These are phyloP conservation scores for Corydoras maculifer DNA, from an alignment of 2,113 vertebrate genomes.

Conservation along the genomic window DNA sequence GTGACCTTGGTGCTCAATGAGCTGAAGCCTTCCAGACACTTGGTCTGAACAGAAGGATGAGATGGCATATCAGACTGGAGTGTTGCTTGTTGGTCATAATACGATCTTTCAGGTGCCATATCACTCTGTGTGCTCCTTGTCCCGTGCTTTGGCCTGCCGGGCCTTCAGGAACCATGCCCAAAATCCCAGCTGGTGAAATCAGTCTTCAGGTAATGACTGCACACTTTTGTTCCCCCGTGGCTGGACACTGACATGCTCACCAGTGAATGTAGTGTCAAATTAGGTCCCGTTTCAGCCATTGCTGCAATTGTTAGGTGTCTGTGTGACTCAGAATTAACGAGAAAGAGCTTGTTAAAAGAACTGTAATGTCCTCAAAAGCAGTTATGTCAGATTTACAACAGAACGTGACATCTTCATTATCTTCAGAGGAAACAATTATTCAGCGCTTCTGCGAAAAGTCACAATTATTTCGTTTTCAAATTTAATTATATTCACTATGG, in stretches of 20 bases:
- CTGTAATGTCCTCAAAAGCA: slow-evolving; percentile 23
- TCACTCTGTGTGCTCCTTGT: slow-evolving; percentile 27
- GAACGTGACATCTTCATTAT: slow-evolving; percentile 23
- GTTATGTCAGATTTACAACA: slow-evolving; percentile 8
- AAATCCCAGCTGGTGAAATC: slow-evolving; percentile 29
- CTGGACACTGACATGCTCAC: not conserved
- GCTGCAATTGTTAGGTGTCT: slow-evolving; percentile 26
- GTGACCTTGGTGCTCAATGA: not conserved
- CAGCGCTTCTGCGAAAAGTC: slow-evolving; percentile 5
- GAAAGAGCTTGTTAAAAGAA: slow-evolving; percentile 30
- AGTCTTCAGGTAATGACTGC: slow-evolving; percentile 39
- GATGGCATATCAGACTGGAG: not conserved
- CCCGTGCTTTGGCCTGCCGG: slow-evolving; percentile 34
- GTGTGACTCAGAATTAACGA: slow-evolving; percentile 20
- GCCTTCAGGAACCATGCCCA: slow-evolving; percentile 24
- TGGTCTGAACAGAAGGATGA: not conserved
- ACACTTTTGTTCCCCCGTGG: slow-evolving; percentile 23
- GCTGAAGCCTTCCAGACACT: not conserved
- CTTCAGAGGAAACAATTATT: not conserved
- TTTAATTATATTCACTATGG: slow-evolving; percentile 19
- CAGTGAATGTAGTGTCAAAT: slow-evolving; percentile 24
- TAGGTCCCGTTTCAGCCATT: slow-evolving; percentile 32
- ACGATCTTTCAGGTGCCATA: slow-evolving; percentile 39
- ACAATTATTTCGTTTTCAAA: slow-evolving; percentile 7
- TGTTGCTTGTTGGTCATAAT: slow-evolving; percentile 34